These are phyloP conservation scores for Myotis myotis DNA, from an alignment of 2,797 vertebrate genomes.

Conservation along the genomic window DNA sequence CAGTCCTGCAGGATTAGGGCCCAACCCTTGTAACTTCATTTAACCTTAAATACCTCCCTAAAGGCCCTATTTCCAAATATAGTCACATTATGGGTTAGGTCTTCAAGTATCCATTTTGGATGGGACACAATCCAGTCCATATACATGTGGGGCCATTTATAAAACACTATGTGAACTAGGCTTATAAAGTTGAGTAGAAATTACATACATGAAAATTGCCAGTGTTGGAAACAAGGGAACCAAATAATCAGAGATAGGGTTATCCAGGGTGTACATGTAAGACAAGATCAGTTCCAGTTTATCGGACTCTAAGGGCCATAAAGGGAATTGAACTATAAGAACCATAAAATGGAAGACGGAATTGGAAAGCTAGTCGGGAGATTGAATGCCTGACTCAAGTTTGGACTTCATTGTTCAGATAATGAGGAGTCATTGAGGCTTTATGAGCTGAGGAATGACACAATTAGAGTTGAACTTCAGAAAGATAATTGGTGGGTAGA, in stretches of 20 bases:
- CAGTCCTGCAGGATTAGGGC: neutral
- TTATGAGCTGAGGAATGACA: slow-evolving; percentile 63
- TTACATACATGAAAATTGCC: neutral
- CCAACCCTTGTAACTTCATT: neutral
- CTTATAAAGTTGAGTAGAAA: neutral
- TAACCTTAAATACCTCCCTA: neutral
- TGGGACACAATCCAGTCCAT: neutral
- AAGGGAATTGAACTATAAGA: neutral
- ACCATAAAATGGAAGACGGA: slow-evolving; percentile 17
- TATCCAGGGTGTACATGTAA: neutral
- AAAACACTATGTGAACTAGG: neutral
- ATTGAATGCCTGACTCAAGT: neutral
- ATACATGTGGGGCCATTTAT: neutral
- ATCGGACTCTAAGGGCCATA: neutral
- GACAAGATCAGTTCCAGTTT: neutral
- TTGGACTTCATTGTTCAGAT: slow-evolving; percentile 7
- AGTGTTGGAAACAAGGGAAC: neutral
- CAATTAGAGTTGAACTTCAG: slow-evolving; percentile 8
- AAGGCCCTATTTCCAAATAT: neutral
- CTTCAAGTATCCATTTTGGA: neutral
- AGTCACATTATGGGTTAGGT: neutral
- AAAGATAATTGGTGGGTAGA: neutral
- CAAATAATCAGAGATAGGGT: neutral
- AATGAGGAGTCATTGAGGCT: slow-evolving; percentile 28
- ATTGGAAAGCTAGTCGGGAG: neutral